Conservation (phyloP, 2,888 invertebrate species). For the Ichneumoninae sp. region DNA sequence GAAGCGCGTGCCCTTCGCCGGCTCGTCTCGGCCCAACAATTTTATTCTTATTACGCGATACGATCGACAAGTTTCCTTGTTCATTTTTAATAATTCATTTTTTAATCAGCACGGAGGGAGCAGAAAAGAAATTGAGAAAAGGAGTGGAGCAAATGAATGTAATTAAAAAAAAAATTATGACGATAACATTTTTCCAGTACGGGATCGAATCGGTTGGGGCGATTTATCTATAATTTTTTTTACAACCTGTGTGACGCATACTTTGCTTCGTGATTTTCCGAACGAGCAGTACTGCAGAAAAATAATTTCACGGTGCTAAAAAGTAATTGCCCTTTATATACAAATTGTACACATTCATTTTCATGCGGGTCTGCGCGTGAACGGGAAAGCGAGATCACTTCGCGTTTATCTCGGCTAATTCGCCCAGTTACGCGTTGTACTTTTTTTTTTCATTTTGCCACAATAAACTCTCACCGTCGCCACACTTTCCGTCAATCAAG, state of each 20-base stretch:
- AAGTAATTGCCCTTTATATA: neutral
- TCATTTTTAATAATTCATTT: neutral
- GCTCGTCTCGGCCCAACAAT: neutral
- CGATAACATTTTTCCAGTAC: no score
- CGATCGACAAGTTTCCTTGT: neutral
- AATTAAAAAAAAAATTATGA: no score
- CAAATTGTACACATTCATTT: constrained; percentile 19
- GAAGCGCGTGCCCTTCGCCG: neutral
- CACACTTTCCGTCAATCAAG: no score
- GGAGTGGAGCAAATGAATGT: no score
- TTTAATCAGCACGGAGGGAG: neutral
- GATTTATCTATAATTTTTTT: neutral
- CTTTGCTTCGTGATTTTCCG: neutral
- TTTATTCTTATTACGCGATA: neutral
- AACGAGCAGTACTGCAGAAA: neutral
- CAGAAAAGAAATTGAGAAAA: neutral
- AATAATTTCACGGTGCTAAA: no score
- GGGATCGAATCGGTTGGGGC: neutral
- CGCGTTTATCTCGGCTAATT: constrained; percentile 1
- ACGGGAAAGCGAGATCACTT: constrained; percentile 2
- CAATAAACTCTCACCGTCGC: no score
- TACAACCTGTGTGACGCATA: no score
- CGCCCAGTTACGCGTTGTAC: neutral
- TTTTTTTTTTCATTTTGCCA: no score
- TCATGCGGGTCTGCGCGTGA: neutral